Evolutionary conservation across 2,888 invertebrate species (phyloP), one percentile per base, ranked within the genome.

Genomic region (Phengaris alcon): DNA sequence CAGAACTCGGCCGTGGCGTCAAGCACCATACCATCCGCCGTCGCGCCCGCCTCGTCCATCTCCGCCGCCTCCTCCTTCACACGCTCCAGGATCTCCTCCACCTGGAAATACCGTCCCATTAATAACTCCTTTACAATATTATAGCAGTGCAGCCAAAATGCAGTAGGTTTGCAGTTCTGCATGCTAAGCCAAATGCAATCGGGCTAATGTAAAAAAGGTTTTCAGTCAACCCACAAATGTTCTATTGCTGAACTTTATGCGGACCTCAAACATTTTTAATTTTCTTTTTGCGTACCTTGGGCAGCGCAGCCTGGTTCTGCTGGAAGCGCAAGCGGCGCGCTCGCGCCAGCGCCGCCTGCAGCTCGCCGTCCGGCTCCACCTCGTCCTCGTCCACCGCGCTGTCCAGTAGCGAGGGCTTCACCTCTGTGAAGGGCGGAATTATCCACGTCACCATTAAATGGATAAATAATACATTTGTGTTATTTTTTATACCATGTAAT

Each of bases 1-100:
- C 99, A 99, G 93, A 99, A 99, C 94, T 99, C 99, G 0, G 99
- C 98, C 0, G 98, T 99, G 0, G 98, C 96, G 93, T 99, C 98
- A 75, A 99, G 91, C 76, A 97, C 95, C 84, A 99, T 98, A 80
- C 79, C 81, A 75, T 86, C 78, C 59, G 73, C 79, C 51, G 76
- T 82, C 94, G 88, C 51, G 3, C 15, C 64, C 35, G 35, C 35
- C 6, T 59, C 59, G 22, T 59, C 59, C 59, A 59, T 59, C 10
- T 59, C 59, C 73, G 75, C 77, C 57, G 90, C 94, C 74, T 84
- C 90, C 74, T 95, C 84, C 84, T 95, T 95, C 57, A 96, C 90
- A 54, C 94, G 93, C 46, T 92, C 82, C 77, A 94, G 89, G 35
- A 94, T 84, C 35, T 90, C 86, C 64, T 91, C 90, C 77, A 91